Conservation (phyloP, 1,140 invertebrate species). For the Aleiodes sp. region DNA sequence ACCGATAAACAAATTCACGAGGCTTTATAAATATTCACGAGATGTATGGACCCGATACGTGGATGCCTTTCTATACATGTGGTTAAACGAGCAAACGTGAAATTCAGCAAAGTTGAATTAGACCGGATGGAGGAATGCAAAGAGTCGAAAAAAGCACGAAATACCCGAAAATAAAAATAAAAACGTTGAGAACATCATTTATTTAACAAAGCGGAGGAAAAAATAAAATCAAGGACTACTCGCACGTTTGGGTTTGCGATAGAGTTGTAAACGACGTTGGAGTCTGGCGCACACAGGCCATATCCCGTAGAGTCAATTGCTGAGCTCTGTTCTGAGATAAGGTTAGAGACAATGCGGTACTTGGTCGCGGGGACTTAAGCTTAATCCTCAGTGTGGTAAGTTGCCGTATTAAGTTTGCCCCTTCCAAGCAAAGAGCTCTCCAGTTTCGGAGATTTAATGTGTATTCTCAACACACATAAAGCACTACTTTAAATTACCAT, state of each 20-base stretch:
- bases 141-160: slow-evolving; percentile 5
- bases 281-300: not conserved
- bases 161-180: slow-evolving; percentile 15
- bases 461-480: slow-evolving; percentile 28
- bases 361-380: slow-evolving; percentile 37
- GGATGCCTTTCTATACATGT: not conserved
- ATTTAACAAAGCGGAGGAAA: not conserved
- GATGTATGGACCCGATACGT: slow-evolving; percentile 18
- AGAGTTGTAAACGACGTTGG: not conserved
- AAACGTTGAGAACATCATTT: not conserved
- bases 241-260: slow-evolving; percentile 6
- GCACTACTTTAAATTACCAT: slow-evolving; percentile 15
- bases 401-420: slow-evolving; percentile 29
- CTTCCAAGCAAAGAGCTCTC: not conserved
- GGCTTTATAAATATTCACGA: slow-evolving; percentile 28
- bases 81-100: not conserved
- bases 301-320: slow-evolving; percentile 15
- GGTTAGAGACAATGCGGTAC: slow-evolving; percentile 36
- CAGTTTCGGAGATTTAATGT: not conserved
- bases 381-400: slow-evolving; percentile 38
- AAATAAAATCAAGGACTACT: slow-evolving; percentile 18
- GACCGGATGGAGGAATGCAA: not conserved
- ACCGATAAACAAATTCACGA: slow-evolving; percentile 32
- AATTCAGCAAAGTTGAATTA: slow-evolving; percentile 32
- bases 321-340: slow-evolving; percentile 31